Evolutionary conservation across 2,797 vertebrate genomes (phyloP), one percentile per base, ranked within the genome.

Genomic region (Acanthurus lineatus): DNA sequence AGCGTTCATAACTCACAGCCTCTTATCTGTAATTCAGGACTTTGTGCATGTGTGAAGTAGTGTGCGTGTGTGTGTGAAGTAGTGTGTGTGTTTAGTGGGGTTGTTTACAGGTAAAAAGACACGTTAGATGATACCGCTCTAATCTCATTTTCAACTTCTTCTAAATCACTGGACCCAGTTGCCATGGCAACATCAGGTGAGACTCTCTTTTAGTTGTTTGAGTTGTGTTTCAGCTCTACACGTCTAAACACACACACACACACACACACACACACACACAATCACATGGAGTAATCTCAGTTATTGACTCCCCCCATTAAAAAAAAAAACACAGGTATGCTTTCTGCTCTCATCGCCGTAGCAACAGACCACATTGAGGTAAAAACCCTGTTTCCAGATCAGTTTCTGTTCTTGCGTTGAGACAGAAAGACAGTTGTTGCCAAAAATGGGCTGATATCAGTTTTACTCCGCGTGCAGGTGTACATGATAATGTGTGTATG

Each of bases 61-160:
- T 2, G 25, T 25, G 42, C 45, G 32, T 58, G 16, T 69, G 60
- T 69, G 44, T 62, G 44, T 25, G n/a, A n/a, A n/a, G n/a, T n/a
- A 38, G 6, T 58, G 25, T 67, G 69, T 51, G 40, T 69, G n/a
- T 28, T 47, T 28, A 22, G 42, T 12, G 14, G 38, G n/a, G 6
- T 40, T 60, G 44, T 76, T 56, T 60, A 63, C 52, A 78, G 65
- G 67, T 83, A 49, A 68, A 49, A 72, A 66, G 63, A 54, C 22
- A 25, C 25, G 38, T 42, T 70, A 68, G 62, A 69, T 73, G 77
- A 73, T 58, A 73, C 52, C 49, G 83, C 61, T 59, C 6, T 25
- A 25, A n/a, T 88, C 78, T 92, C 89, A 89, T 86, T 93, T 86
- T 84, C 89, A 85, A 19, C 25, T 76, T 76, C 75, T 72, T 86